Conservation (phyloP, 2,888 invertebrate species). For the Ryuthela nishihirai region DNA sequence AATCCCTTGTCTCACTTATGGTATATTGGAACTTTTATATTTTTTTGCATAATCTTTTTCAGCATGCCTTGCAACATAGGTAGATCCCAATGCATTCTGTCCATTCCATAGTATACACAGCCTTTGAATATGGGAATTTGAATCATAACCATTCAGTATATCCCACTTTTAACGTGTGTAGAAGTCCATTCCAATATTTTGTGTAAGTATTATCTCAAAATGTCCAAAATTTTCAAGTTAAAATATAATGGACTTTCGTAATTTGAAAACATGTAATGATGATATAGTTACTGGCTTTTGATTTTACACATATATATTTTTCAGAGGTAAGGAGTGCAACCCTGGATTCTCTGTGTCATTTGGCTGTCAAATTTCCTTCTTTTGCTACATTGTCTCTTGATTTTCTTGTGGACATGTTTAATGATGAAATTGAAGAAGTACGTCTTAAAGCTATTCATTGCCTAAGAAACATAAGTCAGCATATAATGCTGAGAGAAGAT, state of each 20-base stretch:
- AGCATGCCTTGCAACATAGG: too few species aligned
- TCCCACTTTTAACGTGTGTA: conserved; percentile 24
- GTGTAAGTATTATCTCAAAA: too few species aligned
- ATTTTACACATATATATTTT: conserved; percentile 22
- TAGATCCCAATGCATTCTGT: too few species aligned
- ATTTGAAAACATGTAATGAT: conserved; percentile 8
- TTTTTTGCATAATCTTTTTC: too few species aligned
- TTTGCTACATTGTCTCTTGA: conserved; percentile 89
- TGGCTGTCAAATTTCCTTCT: conserved; percentile 74
- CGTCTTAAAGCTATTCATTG: conserved; percentile 91
- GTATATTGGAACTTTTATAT: too few species aligned
- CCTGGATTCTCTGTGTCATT: conserved; percentile 84
- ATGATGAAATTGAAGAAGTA: conserved; percentile 98
- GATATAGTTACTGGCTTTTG: background rate
- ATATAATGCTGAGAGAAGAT: conserved; percentile 86
- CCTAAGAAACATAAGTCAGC: conserved; percentile 79
- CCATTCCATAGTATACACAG: too few species aligned
- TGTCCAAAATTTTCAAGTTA: too few species aligned
- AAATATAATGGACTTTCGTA: too few species aligned
- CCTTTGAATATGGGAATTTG: too few species aligned
- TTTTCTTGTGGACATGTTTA: conserved; percentile 98
- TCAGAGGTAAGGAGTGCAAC: conserved; percentile 89
- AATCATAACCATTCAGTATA: too few species aligned
- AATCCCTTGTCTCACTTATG: too few species aligned
- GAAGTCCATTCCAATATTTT: background rate